A percentile compares a stretch with the other conserved stretches of the same genome.
Evolutionary conservation across 2,113 vertebrate genomes (phyloP).

Genomic region (Telmatochromis sp.): DNA sequence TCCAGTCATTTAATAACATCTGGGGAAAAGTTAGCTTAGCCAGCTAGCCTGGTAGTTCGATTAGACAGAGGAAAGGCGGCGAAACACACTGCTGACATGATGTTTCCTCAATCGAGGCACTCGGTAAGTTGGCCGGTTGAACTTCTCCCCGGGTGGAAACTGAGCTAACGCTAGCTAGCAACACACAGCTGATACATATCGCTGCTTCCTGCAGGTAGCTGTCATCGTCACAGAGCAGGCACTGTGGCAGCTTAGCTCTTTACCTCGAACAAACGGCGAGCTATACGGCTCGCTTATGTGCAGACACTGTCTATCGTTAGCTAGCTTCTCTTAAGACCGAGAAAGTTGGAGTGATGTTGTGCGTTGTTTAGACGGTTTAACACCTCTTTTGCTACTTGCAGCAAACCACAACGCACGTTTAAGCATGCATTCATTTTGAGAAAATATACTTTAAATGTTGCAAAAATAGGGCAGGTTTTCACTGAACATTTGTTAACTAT

Average conservation of each 20-base stretch:
- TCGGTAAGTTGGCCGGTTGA: slow-evolving; percentile 64
- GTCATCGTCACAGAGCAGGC: neutral
- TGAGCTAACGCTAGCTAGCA: slow-evolving; percentile 44
- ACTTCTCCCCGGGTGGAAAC: slow-evolving; percentile 21
- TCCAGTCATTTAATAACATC: slow-evolving; percentile 45
- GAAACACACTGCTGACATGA: slow-evolving; percentile 74
- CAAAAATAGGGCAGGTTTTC: neutral
- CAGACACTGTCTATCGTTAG: neutral
- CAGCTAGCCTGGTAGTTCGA: slow-evolving; percentile 31
- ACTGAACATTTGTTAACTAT: neutral
- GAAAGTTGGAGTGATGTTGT: neutral
- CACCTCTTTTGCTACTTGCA: neutral
- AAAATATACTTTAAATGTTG: neutral
- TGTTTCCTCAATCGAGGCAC: slow-evolving; percentile 81
- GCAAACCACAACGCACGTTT: neutral
- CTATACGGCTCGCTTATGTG: neutral
- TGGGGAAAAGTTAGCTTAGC: slow-evolving; percentile 60
- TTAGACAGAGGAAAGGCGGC: slow-evolving; percentile 9
- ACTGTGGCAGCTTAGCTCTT: neutral
- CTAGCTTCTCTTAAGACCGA: neutral
- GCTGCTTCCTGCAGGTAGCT: slow-evolving; percentile 3
- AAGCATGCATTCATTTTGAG: neutral
- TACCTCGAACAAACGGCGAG: neutral
- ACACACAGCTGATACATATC: slow-evolving; percentile 36
- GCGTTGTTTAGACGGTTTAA: neutral